Conservation (phyloP, 2,113 vertebrate genomes). For the Crotophaga sulcirostris region DNA sequence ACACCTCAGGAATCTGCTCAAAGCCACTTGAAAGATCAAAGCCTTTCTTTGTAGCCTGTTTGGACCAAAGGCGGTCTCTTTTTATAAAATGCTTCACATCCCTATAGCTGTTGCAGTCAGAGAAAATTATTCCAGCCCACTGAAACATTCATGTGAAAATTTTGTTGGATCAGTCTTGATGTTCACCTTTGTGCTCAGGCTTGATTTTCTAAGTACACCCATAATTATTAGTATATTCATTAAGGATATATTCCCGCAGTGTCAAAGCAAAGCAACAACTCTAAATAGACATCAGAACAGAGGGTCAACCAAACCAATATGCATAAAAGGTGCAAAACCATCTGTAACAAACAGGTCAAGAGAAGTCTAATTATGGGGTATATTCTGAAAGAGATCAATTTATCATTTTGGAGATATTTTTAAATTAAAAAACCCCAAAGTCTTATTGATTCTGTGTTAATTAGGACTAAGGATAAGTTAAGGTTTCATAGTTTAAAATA, state of each 20-base stretch:
- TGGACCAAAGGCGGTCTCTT: not conserved
- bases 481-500: not conserved
- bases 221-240: constrained; percentile 10
- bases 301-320: not conserved
- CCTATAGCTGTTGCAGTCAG: not conserved
- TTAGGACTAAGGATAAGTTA: not conserved
- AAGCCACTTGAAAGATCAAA: constrained; percentile 22
- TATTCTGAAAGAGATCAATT: not conserved
- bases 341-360: not conserved
- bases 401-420: not conserved
- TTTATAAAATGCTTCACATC: not conserved
- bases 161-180: not conserved
- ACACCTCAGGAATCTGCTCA: not conserved
- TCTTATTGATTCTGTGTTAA: not conserved
- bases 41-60: not conserved
- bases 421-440: not conserved
- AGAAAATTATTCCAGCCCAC: not conserved
- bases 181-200: not conserved
- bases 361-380: not conserved
- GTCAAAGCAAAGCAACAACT: not conserved
- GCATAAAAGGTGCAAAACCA: not conserved
- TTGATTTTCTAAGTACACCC: not conserved
- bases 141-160: not conserved
- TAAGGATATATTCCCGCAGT: not conserved
- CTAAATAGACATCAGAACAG: not conserved